These are phyloP conservation scores for Spodoptera exigua DNA, from an alignment of 2,888 invertebrate genomes.

Conservation along the genomic window DNA sequence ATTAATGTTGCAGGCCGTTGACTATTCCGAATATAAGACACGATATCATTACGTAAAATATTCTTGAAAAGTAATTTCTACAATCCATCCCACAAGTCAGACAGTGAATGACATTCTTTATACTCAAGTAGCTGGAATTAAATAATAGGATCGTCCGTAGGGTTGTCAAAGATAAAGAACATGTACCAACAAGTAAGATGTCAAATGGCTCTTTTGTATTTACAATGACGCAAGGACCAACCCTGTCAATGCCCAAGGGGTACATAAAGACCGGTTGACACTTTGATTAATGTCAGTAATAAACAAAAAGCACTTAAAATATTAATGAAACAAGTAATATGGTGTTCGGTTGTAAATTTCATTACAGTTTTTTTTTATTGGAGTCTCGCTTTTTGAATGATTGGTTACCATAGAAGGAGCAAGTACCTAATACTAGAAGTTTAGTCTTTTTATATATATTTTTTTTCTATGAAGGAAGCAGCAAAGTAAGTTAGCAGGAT, in stretches of 20 bases:
- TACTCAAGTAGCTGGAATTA: background rate
- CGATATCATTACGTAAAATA: too few species aligned
- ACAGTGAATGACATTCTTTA: background rate
- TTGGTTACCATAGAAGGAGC: too few species aligned
- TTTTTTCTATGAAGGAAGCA: too few species aligned
- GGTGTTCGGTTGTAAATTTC: constrained; percentile 6
- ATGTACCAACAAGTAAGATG: constrained; percentile 10
- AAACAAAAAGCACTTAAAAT: constrained; percentile 13
- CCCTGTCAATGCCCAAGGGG: constrained; percentile 10
- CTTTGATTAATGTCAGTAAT: constrained; percentile 28
- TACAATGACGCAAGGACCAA: background rate
- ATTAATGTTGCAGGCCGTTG: too few species aligned
- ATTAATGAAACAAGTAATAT: constrained; percentile 21
- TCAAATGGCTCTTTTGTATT: background rate
- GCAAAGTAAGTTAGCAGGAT: too few species aligned
- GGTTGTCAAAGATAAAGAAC: background rate
- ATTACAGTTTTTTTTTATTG: constrained; percentile 6
- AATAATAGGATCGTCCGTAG: constrained; percentile 4
- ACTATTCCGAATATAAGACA: too few species aligned
- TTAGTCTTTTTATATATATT: too few species aligned
- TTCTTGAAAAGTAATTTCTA: too few species aligned
- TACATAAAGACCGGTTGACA: constrained; percentile 20
- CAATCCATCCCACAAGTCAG: too few species aligned
- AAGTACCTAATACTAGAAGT: too few species aligned
- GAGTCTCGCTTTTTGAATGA: too few species aligned